These are phyloP conservation scores for Megaceryle alcyon DNA, from an alignment of 2,797 vertebrate genomes.

Conservation along the genomic window DNA sequence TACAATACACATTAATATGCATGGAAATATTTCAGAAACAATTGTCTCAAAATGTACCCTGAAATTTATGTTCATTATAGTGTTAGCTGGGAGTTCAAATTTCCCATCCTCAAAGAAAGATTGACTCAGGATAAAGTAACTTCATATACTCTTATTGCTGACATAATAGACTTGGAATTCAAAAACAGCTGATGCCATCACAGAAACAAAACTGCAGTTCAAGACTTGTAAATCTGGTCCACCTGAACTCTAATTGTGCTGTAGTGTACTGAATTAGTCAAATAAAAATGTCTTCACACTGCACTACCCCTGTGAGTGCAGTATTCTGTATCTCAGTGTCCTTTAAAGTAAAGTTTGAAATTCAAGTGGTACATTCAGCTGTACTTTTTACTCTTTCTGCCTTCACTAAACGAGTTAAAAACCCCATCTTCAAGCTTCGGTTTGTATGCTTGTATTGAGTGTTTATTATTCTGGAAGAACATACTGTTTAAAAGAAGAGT, in stretches of 20 bases:
- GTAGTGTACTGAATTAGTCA: neutral
- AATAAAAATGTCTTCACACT: neutral
- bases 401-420: neutral
- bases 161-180: slow-evolving; percentile 37
- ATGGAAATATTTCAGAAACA: neutral
- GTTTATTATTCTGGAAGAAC: neutral
- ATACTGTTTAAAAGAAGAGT: neutral
- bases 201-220: neutral
- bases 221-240: neutral
- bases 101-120: slow-evolving; percentile 46
- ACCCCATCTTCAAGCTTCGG: neutral
- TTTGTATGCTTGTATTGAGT: neutral
- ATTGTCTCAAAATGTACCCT: slow-evolving; percentile 7
- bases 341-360: neutral
- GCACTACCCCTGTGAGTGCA: neutral
- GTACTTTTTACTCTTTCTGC: neutral
- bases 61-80: slow-evolving; percentile 22
- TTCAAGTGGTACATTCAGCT: neutral
- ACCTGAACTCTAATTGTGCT: neutral
- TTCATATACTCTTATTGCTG: slow-evolving; percentile 6
- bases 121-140: slow-evolving; percentile 19
- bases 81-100: slow-evolving; percentile 17
- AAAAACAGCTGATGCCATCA: neutral
- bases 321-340: neutral
- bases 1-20: neutral